These are phyloP conservation scores for Microplitis demolitor DNA, from an alignment of 1,140 invertebrate genomes.

Conservation along the genomic window DNA sequence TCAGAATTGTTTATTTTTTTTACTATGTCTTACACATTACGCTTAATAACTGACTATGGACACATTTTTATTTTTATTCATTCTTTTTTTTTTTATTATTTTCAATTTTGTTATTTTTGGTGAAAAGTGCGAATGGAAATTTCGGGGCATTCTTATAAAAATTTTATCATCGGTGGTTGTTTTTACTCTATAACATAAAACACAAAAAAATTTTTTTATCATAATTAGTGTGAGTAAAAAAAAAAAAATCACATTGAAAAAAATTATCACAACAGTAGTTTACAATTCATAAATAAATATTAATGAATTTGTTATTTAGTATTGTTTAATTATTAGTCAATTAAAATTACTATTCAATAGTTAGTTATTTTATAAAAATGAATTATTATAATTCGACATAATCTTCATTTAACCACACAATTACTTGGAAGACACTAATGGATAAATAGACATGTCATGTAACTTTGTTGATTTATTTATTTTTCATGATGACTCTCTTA, in stretches of 20 bases:
- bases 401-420: slow-evolving; percentile 16
- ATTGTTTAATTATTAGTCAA: neutral
- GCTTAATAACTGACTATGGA: neutral
- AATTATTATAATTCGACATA: slow-evolving; percentile 7
- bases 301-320: slow-evolving; percentile 27
- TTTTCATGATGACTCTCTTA: neutral
- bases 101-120: neutral
- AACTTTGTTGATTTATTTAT: neutral
- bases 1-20: neutral
- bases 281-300: slow-evolving; percentile 1
- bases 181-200: slow-evolving; percentile 1
- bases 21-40: neutral
- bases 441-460: slow-evolving; percentile 11
- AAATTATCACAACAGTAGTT: neutral
- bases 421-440: slow-evolving; percentile 44
- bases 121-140: slow-evolving; percentile 3
- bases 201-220: slow-evolving; percentile 5
- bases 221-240: neutral
- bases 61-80: neutral
- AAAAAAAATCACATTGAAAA: neutral
- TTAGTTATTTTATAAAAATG: neutral
- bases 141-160: slow-evolving; percentile 10
- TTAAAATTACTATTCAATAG: neutral
- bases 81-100: neutral
- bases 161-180: slow-evolving; percentile 22